Evolutionary conservation across 2,888 invertebrate genomes (phyloP).

Genomic region (Drosophila infuscata): DNA sequence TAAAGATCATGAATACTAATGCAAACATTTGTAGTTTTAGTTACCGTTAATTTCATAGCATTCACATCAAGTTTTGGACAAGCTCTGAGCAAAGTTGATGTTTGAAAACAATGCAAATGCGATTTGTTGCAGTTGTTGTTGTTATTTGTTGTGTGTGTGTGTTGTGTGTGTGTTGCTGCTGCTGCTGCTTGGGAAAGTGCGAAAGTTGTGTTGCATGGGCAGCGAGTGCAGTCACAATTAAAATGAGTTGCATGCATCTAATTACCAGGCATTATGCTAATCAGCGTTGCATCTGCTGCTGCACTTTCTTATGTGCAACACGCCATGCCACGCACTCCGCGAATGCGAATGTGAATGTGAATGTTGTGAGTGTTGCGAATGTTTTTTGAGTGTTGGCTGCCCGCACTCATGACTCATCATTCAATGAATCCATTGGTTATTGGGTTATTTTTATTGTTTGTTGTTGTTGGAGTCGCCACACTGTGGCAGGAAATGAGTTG

Average conservation of each 20-base stretch:
- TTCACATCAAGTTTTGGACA: neutral
- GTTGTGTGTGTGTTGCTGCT: constrained; percentile 2
- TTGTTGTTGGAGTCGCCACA: constrained; percentile 11
- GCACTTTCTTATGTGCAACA: constrained; percentile 13
- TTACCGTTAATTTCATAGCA: neutral
- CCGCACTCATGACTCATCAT: neutral
- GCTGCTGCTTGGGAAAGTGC: constrained; percentile 49
- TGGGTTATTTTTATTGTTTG: neutral
- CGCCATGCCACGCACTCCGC: constrained; percentile 51
- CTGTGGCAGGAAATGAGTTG: constrained; percentile 39
- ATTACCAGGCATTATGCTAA: constrained; percentile 82
- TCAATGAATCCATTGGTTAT: no score
- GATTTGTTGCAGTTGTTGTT: constrained; percentile 6
- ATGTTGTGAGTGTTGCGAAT: constrained; percentile 3
- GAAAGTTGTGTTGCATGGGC: constrained; percentile 41
- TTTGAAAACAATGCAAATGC: constrained; percentile 13
- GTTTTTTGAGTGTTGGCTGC: neutral
- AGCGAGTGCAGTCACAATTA: constrained; percentile 71
- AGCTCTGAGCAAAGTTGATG: constrained; percentile 1
- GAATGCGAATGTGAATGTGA: constrained; percentile 5
- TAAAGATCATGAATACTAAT: neutral
- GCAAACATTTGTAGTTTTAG: neutral
- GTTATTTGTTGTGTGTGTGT: neutral
- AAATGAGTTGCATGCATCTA: constrained; percentile 80
- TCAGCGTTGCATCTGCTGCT: constrained; percentile 47